phyloP scores from a whole-genome alignment of 2,113 vertebrate species.

The Ochotona princeps region DNA sequence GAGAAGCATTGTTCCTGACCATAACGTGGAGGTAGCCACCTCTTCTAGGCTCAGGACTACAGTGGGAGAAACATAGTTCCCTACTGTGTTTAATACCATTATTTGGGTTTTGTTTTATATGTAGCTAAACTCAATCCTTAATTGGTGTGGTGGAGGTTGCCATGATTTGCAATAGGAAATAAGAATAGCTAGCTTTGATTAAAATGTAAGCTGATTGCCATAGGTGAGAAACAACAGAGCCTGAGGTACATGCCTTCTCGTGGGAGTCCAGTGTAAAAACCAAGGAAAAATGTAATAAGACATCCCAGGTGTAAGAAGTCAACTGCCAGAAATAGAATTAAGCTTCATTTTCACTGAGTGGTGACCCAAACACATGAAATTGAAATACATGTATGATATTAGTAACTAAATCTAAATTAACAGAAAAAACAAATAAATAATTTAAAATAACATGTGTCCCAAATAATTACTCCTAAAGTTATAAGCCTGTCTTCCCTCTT shows the following conservation, averaged over 20 bases:
- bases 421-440: not conserved
- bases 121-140: not conserved
- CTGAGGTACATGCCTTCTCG: not conserved
- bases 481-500: not conserved
- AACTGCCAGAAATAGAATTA: not conserved
- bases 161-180: not conserved
- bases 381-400: not conserved
- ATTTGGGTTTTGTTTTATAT: not conserved
- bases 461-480: constrained; percentile 27
- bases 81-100: not conserved
- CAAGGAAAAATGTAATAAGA: not conserved
- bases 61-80: not conserved
- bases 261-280: not conserved
- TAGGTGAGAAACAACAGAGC: not conserved
- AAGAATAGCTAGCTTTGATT: not conserved
- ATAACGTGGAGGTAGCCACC: no score
- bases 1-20: not conserved
- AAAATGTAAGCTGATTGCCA: not conserved
- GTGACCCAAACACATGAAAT: not conserved
- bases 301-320: not conserved
- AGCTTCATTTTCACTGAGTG: not conserved
- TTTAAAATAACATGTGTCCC: not conserved
- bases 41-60: not conserved
- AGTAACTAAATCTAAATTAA: constrained; percentile 8
- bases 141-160: not conserved